Percentiles rank a stretch among this genome's conserved stretches.
Evolutionary conservation across 2,888 invertebrate species (phyloP).

Genomic region (Blastobasis lacticolella): DNA sequence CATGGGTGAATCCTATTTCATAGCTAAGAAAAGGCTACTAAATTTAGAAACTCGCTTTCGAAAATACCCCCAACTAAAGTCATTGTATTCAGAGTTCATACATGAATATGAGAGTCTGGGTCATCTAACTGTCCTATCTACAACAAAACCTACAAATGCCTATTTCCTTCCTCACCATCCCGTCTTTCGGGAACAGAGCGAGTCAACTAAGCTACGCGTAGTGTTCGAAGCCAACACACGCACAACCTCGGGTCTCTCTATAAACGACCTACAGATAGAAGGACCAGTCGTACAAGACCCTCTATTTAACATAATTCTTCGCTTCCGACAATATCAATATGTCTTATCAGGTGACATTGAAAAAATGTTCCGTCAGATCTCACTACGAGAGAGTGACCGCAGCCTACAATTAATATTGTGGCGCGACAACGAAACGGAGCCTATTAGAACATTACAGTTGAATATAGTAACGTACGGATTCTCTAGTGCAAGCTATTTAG

Average conservation of each 20-base stretch:
- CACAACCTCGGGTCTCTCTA: too few relatives aligned
- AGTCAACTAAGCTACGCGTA: constrained; percentile 8
- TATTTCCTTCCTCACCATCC: constrained; percentile 11
- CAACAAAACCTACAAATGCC: neutral
- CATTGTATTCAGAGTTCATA: neutral
- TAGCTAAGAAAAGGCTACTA: neutral
- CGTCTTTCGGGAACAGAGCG: constrained; percentile 6
- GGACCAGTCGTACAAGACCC: constrained; percentile 11
- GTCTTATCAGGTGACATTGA: constrained; percentile 9
- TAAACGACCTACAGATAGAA: constrained; percentile 10
- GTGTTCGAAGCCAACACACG: constrained; percentile 10
- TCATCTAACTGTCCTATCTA: neutral
- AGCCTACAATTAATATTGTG: constrained; percentile 8
- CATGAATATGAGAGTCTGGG: neutral
- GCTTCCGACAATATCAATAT: constrained; percentile 7
- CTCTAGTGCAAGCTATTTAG: constrained; percentile 8
- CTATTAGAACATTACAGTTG: constrained; percentile 11
- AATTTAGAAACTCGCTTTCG: neutral
- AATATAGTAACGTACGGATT: constrained; percentile 21
- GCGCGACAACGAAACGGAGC: constrained; percentile 1
- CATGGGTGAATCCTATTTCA: neutral
- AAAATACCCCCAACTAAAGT: neutral
- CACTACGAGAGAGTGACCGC: neutral
- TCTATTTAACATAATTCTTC: constrained; percentile 6
- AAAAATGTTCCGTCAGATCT: constrained; percentile 8